Base-by-base conservation (phyloP, 1,140 invertebrate genomes). In the Drosophila bocki region DNA sequence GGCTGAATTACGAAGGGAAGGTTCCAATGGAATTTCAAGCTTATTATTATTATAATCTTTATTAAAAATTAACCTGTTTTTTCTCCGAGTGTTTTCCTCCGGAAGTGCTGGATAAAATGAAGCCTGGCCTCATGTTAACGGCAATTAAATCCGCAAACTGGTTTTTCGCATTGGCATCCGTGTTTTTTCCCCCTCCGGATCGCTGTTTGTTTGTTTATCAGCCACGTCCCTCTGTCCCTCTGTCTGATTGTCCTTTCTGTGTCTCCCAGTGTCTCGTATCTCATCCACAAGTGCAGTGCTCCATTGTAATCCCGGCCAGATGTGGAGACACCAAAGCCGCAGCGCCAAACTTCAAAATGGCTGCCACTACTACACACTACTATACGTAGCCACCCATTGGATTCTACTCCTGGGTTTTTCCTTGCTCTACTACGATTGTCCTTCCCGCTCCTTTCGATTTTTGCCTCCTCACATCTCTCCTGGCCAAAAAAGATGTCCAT, bases 101-200 rank as follows among this genome's bases (percentile, higher is more conserved):
- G 39, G 39, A 42, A 64, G 29, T 39, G 13, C 59, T 35, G 57
- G 50, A 70, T 54, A 75, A 68, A 75, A 71, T 65, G 72, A 71
- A 76, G 75, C 48, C 48, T 84, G 75, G 64, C 50, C 79, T 69
- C 82, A 90, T 90, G 85, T 90, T 90, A 90, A 84, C 85, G 85
- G 85, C 85, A 90, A 90, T 90, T 90, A 90, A 90, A 90, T 91
- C 79, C 81, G 68, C 86, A 90, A 72, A 90, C 88, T 90, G 85
- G 81, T 79, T 85, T 79, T 82, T 85, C 78, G 48, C 78, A 85
- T 82, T 80, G 78, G 78, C 85, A 78, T 50, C 44, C 64, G 26
- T 77, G 74, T 54, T 54, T 22, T 41, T 29, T 29, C 26, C 26
- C 12, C 37, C 22, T 2, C 62, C 41, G 53, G 59, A 54, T 65